Evolutionary conservation across 2,797 vertebrate species (phyloP), one percentile per base, ranked within the genome.

Genomic region (Champsocephalus gunnari): DNA sequence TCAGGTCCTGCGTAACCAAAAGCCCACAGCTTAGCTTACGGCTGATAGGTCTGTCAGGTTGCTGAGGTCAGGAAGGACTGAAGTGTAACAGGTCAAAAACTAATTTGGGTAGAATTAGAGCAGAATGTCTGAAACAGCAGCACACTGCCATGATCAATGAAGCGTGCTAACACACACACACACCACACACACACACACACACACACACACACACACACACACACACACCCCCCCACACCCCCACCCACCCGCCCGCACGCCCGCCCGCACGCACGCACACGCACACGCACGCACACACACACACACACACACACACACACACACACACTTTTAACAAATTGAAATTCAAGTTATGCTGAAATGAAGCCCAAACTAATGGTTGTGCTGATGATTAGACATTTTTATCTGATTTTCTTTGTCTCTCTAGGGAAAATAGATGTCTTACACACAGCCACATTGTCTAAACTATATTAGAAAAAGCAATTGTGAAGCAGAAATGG

Each of bases 51-150:
- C 63, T 54, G 58, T 79, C 69, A 45, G 66, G 71, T 71, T 79
- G 14, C 19, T 53, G 64, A 68, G 83, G 85, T 87, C 83, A 81
- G 41, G 70, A 75, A 80, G 61, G 45, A 41, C 66, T 58, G 32
- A 58, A 60, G 71, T 77, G 73, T 77, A 75, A 78, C 87, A 87
- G 84, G 88, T 88, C 87, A 85, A 21, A 73, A 49, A 81, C 1
- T 4, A 67, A 71, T 43, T 21, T 45, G 10, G 66, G 47, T 66
- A 77, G 79, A 72, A 71, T 50, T 58, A 69, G 44, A 83, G 62
- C 55, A 50, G 59, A 32, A 7, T 43, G 65, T n/a, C 38, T 79
- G 21, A 8, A 66, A 63, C 41, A 54, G 66, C 49, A 58, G 50
- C 48, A 19, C 57, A 58, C 3, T 12, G 56, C 53, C 58, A 61